Base-by-base conservation (phyloP, 2,797 vertebrate species). In the Loris lydekkerianus region DNA sequence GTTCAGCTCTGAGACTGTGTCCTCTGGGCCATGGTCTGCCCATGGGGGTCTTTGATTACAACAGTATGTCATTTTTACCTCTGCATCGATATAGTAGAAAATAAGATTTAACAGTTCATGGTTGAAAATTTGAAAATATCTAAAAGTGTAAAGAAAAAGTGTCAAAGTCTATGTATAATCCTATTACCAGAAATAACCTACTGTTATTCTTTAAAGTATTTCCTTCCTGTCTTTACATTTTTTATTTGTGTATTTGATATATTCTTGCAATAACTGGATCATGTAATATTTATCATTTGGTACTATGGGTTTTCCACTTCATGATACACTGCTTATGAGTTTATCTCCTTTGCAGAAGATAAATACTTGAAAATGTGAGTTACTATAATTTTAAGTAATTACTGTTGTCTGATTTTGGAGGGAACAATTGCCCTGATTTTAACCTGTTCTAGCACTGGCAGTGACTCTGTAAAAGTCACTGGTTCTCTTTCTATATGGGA, bases 231-330 rank as follows among this genome's bases (percentile, higher is more conserved):
- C 10, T 82, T 72, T 92, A 25, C 53, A 17, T 86, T 75, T 87
- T 84, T 76, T 72, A 65, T 40, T 81, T 72, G 10, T 82, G 9
- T 46, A 34, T 93, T 93, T 86, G 53, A 17, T 82, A 23, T 69
- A 61, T 58, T 81, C 40, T 92, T 91, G 56, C 23, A 85, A 40
- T 84, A 86, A 83, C 37, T 73, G 40, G 73, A 20, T 70, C 5
- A 34, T 78, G 18, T 58, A 63, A 40, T 91, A 89, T 46, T 82
- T 86, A 89, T 40, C 18, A 13, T 58, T 92, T 63, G 17, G 37
- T 9, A 18, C 83, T 93, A 37, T 46, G 34, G 7, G 37, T 97
- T 94, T 97, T 72, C 77, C 56, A 95, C 18, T 73, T 94, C 94
- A 31, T 75, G 81, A 37, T 29, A 80, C 18, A 70, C 70, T 75